Evolutionary conservation across 2,888 invertebrate species (phyloP), one percentile per base, ranked within the genome.

Genomic region (Pyrrhosoma nymphula): DNA sequence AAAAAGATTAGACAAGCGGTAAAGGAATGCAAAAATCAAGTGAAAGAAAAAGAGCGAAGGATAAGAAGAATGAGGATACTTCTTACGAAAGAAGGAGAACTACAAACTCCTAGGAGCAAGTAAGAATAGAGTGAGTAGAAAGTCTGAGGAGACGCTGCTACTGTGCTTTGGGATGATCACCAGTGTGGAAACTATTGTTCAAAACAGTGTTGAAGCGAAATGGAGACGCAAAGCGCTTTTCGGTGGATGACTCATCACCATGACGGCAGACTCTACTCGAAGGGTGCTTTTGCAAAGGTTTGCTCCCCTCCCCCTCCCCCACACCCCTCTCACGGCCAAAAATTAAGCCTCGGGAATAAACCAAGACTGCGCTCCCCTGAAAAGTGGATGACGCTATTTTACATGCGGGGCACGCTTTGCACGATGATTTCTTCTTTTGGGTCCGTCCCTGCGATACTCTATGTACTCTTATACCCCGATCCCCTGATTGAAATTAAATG

Each of bases 161-260:
- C 35, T 23, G n/a, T 69, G 69, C 26, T n/a, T 20, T 20, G 60
- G 14, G 82, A 82, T 8, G 93, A 93, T 75, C 93, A 16, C 69
- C 69, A 35, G 75, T 26, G 63, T 55, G 93, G 93, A 93, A 93
- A 93, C 93, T 93, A 93, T 69, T 93, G 93, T 89, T 89, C 56
- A 55, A 89, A 89, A 89, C 89, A 89, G 89, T 75, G 69, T 69
- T 93, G 93, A 91, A 69, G 93, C 69, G 69, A 93, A 93, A 93
- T 93, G 47, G 93, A 93, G 93, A 93, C 93, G 63, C 63, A 69
- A 63, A 82, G 82, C 82, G 35, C 82, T 82, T n/a, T 47, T 93
- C 69, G 75, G 69, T 47, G 69, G 47, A 93, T 20, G 69, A 75
- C 39, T 30, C n/a, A 35, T 14, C 69, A 23, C 69, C 47, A 55